Evolutionary conservation across 30 jellyfish, hydroid and myxozoan genomes (phyloP).

Genomic region (Aurelia sp.): DNA sequence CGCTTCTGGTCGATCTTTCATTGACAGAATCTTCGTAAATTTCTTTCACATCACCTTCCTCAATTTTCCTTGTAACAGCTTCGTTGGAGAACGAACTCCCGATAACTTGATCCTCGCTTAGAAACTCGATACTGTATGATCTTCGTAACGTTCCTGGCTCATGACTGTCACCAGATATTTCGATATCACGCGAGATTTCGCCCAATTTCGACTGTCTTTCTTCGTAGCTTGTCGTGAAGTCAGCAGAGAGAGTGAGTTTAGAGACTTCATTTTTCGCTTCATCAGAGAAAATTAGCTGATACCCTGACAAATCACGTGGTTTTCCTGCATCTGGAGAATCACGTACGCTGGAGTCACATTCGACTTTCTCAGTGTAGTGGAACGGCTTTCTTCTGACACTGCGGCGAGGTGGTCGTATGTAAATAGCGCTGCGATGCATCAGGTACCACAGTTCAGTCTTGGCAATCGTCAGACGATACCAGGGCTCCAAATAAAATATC

Average conservation of each 20-base stretch:
- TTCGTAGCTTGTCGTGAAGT: slow-evolving; percentile 39
- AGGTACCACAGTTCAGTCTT: slow-evolving; percentile 46
- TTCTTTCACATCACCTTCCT: slow-evolving; percentile 35
- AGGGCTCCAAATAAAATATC: slow-evolving; percentile 38
- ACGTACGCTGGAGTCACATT: neutral
- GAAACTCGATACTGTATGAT: slow-evolving; percentile 61
- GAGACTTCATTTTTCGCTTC: slow-evolving; percentile 50
- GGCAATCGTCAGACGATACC: slow-evolving; percentile 26
- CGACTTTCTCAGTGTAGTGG: slow-evolving; percentile 63
- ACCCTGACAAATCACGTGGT: slow-evolving; percentile 23
- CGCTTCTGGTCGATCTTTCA: neutral
- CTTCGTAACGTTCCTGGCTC: slow-evolving; percentile 17
- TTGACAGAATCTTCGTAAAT: slow-evolving; percentile 37
- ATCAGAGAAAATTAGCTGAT: slow-evolving; percentile 29
- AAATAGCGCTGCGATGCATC: slow-evolving; percentile 36
- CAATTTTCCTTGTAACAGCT: slow-evolving; percentile 38
- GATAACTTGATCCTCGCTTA: slow-evolving; percentile 16
- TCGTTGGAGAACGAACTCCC: slow-evolving; percentile 33
- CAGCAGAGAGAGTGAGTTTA: slow-evolving; percentile 25
- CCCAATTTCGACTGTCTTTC: slow-evolving; percentile 11
- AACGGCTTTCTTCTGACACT: neutral
- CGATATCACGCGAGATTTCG: slow-evolving; percentile 13
- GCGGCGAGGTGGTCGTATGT: neutral
- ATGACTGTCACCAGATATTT: slow-evolving; percentile 12
- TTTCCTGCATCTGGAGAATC: neutral